Percentiles rank a stretch among this genome's conserved stretches.
Evolutionary conservation across 2,888 invertebrate genomes (phyloP).

Genomic region (Fragum whitleyi): DNA sequence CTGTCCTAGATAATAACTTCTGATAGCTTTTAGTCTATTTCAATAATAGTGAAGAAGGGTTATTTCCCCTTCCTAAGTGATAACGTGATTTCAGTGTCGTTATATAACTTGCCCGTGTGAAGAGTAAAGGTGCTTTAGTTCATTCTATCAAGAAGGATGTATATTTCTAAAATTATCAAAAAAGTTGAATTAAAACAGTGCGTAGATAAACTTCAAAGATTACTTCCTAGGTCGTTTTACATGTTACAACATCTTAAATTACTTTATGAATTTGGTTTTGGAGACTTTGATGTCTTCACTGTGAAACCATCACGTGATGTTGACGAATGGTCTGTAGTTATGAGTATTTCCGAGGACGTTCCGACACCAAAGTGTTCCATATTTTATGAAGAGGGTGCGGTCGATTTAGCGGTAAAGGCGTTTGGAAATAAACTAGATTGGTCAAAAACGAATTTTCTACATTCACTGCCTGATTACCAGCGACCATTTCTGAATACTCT

Average conservation of each 20-base stretch:
- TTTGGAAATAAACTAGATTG: neutral
- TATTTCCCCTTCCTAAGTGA: too few relatives aligned
- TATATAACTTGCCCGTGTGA: too few relatives aligned
- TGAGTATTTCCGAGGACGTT: neutral
- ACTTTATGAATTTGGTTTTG: neutral
- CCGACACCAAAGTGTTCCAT: neutral
- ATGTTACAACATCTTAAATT: conserved; percentile 1
- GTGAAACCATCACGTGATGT: neutral
- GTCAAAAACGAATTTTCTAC: conserved; percentile 1
- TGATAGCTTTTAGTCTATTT: too few relatives aligned
- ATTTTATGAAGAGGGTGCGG: conserved; percentile 1
- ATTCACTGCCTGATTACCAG: conserved; percentile 7
- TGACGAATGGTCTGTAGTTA: neutral
- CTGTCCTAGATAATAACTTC: too few relatives aligned
- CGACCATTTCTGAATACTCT: neutral
- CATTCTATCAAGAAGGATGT: neutral
- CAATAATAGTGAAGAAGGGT: too few relatives aligned
- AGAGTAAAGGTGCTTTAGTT: too few relatives aligned
- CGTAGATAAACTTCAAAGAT: neutral
- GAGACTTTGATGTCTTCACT: conserved; percentile 1
- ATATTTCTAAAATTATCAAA: neutral
- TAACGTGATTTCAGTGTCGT: too few relatives aligned
- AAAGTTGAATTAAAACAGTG: neutral
- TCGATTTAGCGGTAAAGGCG: neutral
- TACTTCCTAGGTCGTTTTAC: conserved; percentile 5